Evolutionary conservation across 1,140 invertebrate species (phyloP).

Genomic region (Caerostris darwini): DNA sequence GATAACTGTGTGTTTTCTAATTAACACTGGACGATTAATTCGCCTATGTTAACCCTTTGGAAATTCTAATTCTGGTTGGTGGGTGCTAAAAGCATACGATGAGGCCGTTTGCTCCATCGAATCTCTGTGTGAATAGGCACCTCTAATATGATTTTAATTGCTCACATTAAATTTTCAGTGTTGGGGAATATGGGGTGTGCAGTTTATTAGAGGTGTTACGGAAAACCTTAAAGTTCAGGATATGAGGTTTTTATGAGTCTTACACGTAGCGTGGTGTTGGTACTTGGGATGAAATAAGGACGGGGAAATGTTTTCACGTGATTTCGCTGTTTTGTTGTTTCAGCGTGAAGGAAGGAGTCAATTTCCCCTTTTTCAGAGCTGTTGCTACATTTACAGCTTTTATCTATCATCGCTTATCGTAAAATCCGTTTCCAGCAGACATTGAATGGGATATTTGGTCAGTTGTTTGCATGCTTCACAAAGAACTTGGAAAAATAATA

Average conservation of each 20-base stretch:
- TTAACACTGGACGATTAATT: constrained; percentile 48
- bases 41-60: constrained; percentile 48
- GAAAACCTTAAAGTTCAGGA: constrained; percentile 35
- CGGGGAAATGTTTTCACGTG: constrained; percentile 14
- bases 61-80: constrained; percentile 37
- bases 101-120: constrained; percentile 30
- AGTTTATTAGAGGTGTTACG: constrained; percentile 47
- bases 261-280: neutral
- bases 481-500: too few species aligned
- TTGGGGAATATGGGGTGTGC: constrained; percentile 5
- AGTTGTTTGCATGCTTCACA: too few species aligned
- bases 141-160: constrained; percentile 57
- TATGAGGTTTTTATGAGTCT: constrained; percentile 49
- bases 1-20: constrained; percentile 52
- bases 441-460: neutral
- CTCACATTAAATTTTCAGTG: constrained; percentile 56
- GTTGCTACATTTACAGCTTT: neutral
- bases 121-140: neutral
- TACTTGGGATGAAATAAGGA: neutral
- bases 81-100: constrained; percentile 27
- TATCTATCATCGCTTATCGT: neutral
- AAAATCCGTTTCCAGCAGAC: neutral
- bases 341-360: neutral
- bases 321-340: neutral
- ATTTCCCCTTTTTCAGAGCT: neutral